These are phyloP conservation scores for Hyperoplus lanceolatus DNA, from an alignment of 2,797 vertebrate species.

Conservation along the genomic window DNA sequence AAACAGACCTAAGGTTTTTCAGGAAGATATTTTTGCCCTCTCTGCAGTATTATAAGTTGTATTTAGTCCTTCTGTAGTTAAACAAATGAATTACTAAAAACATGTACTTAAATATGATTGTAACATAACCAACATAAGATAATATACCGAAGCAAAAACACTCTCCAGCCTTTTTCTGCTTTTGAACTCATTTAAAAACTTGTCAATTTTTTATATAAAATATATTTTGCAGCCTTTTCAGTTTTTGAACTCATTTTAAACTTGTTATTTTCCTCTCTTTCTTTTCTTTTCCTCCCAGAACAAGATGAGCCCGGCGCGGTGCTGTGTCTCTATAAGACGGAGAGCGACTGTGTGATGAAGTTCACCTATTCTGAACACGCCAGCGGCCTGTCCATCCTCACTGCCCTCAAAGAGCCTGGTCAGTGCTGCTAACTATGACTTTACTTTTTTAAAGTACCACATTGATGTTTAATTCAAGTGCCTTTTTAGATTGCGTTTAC, in stretches of 20 bases:
- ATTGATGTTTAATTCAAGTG: not conserved
- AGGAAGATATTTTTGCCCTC: not conserved
- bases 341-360: conserved; percentile 96
- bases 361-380: conserved; percentile 95
- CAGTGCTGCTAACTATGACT: conserved; percentile 39
- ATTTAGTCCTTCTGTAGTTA: not conserved
- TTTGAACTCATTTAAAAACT: too few relatives aligned
- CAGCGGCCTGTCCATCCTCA: conserved; percentile 92
- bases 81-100: not conserved
- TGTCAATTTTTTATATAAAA: too few relatives aligned
- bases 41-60: not conserved
- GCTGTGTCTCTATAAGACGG: conserved; percentile 93
- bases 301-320: conserved; percentile 87
- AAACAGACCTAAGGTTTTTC: not conserved
- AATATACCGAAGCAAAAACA: too few relatives aligned
- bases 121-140: not conserved
- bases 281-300: conserved; percentile 78
- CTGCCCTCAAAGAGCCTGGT: conserved; percentile 95
- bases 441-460: not conserved
- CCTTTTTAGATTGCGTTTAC: not conserved
- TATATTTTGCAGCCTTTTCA: too few relatives aligned
- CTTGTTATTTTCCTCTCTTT: not conserved
- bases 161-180: too few relatives aligned
- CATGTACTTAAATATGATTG: not conserved
- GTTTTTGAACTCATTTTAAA: not conserved